Conservation (phyloP, 2,797 vertebrate species). For the Leptatherina wallacei region DNA sequence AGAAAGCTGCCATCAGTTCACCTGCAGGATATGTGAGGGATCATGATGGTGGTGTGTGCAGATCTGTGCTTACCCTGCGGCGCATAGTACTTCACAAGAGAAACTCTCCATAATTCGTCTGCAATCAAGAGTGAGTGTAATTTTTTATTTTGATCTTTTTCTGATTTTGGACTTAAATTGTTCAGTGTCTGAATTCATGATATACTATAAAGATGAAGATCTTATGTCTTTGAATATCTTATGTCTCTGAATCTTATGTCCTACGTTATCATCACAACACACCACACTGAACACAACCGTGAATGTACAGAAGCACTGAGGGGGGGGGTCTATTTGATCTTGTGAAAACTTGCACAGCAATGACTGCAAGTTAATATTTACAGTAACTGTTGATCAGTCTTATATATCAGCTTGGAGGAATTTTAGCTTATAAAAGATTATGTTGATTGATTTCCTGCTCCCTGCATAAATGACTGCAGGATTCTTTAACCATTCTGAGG, state of each 20-base stretch:
- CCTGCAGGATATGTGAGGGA: conserved; percentile 9
- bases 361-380: background rate
- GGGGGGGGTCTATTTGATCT: conserved; percentile 3
- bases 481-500: background rate
- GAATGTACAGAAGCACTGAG: conserved; percentile 4
- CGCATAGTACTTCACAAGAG: conserved; percentile 75
- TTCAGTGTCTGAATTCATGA: conserved; percentile 11
- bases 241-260: conserved; percentile 3
- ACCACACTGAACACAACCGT: conserved; percentile 40
- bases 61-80: conserved; percentile 70
- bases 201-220: conserved; percentile 3
- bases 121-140: conserved; percentile 75
- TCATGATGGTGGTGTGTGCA: conserved; percentile 45
- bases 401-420: background rate
- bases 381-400: background rate
- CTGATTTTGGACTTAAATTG: conserved; percentile 11
- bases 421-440: background rate
- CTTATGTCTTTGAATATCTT: no score
- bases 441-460: background rate
- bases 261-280: conserved; percentile 44
- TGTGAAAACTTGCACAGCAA: background rate
- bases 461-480: no score
- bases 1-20: conserved; percentile 12
- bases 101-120: conserved; percentile 76
- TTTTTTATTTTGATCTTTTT: conserved; percentile 58